Conservation (phyloP, 1,140 invertebrate genomes). For the Acyrthosiphon pisum region DNA sequence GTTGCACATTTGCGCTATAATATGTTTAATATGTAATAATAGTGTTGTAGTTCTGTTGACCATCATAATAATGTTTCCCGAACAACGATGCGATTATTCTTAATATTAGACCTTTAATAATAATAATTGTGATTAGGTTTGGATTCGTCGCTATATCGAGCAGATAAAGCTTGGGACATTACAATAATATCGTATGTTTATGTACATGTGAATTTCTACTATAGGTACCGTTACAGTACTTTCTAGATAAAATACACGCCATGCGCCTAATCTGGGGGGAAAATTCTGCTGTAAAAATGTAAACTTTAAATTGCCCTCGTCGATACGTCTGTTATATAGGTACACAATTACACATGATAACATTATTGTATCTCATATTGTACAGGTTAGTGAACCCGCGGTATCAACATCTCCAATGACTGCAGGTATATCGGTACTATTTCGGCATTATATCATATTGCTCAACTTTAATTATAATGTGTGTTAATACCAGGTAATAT, state of each 20-base stretch:
- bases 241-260: background rate
- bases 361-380: background rate
- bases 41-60: background rate
- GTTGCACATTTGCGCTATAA: background rate
- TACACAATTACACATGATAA: background rate
- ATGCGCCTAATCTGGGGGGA: background rate
- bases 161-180: background rate
- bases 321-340: background rate
- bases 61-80: background rate
- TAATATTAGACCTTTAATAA: background rate
- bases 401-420: background rate
- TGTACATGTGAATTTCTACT: too few relatives aligned
- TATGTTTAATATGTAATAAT: too few relatives aligned
- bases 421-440: background rate
- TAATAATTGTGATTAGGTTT: background rate
- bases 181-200: background rate
- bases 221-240: background rate
- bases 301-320: background rate
- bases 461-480: background rate
- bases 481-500: background rate
- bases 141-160: background rate
- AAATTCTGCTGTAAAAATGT: slow-evolving; percentile 12
- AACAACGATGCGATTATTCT: background rate
- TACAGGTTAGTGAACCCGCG: background rate
- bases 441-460: background rate